Evolutionary conservation across 2,797 vertebrate species (phyloP), one percentile per base, ranked within the genome.

Genomic region (Helostoma temminkii): DNA sequence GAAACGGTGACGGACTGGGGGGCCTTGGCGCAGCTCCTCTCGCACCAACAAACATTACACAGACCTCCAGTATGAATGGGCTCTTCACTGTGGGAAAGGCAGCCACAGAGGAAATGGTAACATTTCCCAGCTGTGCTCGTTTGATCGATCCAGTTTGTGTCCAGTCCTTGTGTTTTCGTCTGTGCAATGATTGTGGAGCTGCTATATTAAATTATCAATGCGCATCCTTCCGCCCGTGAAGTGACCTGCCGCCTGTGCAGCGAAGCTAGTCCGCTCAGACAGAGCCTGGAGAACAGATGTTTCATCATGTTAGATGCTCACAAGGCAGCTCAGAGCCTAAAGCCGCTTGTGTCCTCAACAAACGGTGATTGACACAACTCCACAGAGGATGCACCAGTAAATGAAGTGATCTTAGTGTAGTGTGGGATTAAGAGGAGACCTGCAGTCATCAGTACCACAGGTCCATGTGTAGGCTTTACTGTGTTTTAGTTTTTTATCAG

Each of bases 141-240:
- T 25, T 66, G 37, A 42, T 41, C 22, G 7, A 62, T 9, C 34
- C 56, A 11, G 45, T 24, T 28, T 37, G 49, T 16, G 47, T 42
- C 18, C 49, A 21, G 65, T 37, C 39, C 25, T 49, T 47, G 49
- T 74, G 56, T 48, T 77, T 61, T 26, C 54, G 41, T 59, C 61
- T 78, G 50, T 42, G 69, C 78, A 68, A 22, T 57, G 66, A 49
- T 16, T 43, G 68, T 41, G 64, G 21, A 66, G 83, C 69, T 32
- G 78, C 76, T 46, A 91, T 84, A 91, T 92, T 92, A 53, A 83
- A 91, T 92, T 88, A 91, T 89, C 39, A 59, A 91, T 92, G 87
- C 83, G 80, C 87, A 88, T 89, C 88, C 75, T 83, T 82, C 81
- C 75, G 80, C 65, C 83, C 78, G 54, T 87, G 74, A 85, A 81